These are phyloP conservation scores for Corella eumyota DNA, from an alignment of 23 tunicate species.

Conservation along the genomic window DNA sequence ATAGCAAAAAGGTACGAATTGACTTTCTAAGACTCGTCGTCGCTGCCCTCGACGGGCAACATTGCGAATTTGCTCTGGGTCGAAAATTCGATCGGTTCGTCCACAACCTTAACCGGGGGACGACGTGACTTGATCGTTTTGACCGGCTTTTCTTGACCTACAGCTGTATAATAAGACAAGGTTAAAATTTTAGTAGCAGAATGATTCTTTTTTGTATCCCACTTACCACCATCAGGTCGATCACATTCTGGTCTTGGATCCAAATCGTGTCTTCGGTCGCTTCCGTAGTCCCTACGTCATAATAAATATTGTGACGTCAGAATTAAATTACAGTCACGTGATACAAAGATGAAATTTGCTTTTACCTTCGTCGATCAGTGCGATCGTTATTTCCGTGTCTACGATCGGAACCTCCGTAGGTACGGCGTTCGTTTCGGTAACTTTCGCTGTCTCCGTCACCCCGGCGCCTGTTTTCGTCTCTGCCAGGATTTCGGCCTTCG, in stretches of 20 bases:
- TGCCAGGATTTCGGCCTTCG: constrained; percentile 8
- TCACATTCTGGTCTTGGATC: constrained; percentile 90
- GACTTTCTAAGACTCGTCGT: too few relatives aligned
- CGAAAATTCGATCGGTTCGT: constrained; percentile 44
- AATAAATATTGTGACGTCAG: background rate
- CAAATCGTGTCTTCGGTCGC: constrained; percentile 47
- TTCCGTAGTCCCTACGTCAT: constrained; percentile 16
- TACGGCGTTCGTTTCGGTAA: constrained; percentile 12
- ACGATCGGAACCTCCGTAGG: too few relatives aligned
- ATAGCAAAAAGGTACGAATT: too few relatives aligned
- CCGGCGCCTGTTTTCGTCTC: constrained; percentile 29
- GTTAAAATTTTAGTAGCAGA: too few relatives aligned
- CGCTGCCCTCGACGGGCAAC: constrained; percentile 51
- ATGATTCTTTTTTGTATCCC: too few relatives aligned
- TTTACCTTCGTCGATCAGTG: too few relatives aligned
- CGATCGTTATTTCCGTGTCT: too few relatives aligned
- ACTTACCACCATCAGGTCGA: constrained; percentile 54
- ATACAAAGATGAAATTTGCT: too few relatives aligned
- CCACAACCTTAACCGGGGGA: constrained; percentile 15
- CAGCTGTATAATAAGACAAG: too few relatives aligned
- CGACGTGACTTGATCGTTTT: background rate
- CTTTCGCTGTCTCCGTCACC: constrained; percentile 83
- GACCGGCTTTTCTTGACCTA: constrained; percentile 24
- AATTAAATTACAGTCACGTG: too few relatives aligned
- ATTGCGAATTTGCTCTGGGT: constrained; percentile 70